Percentiles rank a stretch among this genome's conserved stretches.
phyloP scores from a whole-genome alignment of 2,113 vertebrate species.

The Typhlomys cinereus region DNA sequence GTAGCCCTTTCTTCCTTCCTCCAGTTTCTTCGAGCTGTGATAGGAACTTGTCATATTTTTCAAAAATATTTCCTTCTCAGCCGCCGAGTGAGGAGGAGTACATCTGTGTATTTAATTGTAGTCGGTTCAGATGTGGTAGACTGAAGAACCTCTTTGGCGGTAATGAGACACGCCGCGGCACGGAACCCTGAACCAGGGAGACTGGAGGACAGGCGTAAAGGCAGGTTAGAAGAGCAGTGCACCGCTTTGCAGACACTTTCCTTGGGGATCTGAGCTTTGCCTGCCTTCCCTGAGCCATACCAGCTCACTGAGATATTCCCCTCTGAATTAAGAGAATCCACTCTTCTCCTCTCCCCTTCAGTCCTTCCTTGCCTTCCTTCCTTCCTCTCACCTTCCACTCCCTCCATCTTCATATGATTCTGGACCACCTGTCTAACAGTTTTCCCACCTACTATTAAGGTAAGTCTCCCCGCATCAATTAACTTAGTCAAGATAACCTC shows the following conservation, averaged over 20 bases:
- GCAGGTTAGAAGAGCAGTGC: not conserved
- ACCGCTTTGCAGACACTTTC: not conserved
- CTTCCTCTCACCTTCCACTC: not conserved
- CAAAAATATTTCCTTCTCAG: slow-evolving; percentile 77
- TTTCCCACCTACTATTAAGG: too few relatives aligned
- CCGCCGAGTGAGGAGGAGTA: slow-evolving; percentile 67
- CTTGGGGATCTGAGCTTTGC: not conserved
- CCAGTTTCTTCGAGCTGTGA: slow-evolving; percentile 71
- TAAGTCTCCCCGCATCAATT: too few relatives aligned
- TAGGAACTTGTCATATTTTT: slow-evolving; percentile 72
- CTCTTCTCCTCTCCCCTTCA: too few relatives aligned
- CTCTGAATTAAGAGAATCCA: not conserved
- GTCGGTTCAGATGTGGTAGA: slow-evolving; percentile 53
- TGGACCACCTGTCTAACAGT: too few relatives aligned
- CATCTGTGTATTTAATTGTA: slow-evolving; percentile 78
- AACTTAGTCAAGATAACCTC: too few relatives aligned
- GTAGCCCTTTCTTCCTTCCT: slow-evolving; percentile 68
- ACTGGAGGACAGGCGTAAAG: not conserved
- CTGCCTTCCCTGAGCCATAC: not conserved
- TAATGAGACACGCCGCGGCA: slow-evolving; percentile 44
- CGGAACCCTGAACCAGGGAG: not conserved
- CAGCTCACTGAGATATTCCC: not conserved
- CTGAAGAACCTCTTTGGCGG: slow-evolving; percentile 56
- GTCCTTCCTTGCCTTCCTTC: not conserved
- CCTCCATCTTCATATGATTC: too few relatives aligned